These are phyloP conservation scores for Pomatostomus ruficeps DNA, from an alignment of 2,113 vertebrate species.

Conservation along the genomic window DNA sequence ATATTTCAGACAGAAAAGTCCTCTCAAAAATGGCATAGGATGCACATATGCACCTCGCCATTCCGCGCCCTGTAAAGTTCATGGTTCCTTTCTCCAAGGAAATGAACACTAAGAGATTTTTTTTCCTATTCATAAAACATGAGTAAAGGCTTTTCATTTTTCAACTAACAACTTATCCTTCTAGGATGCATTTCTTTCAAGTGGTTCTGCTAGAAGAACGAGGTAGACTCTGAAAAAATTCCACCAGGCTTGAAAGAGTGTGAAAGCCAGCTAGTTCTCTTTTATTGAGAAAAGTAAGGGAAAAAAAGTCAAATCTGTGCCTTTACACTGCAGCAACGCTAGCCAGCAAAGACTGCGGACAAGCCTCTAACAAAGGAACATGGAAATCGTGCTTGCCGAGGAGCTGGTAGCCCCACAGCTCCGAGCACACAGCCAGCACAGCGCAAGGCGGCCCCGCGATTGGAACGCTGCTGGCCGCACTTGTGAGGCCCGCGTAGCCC, in stretches of 20 bases:
- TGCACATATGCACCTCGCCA: fast-evolving
- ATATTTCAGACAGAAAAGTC: background rate
- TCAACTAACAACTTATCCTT: background rate
- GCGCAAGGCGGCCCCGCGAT: fast-evolving
- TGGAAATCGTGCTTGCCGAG: fast-evolving
- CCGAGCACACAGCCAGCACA: fast-evolving
- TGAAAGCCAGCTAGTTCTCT: background rate
- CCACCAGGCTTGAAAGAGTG: background rate
- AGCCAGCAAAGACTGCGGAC: background rate
- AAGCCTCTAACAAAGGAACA: background rate
- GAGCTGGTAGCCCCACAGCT: background rate
- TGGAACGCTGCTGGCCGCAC: fast-evolving
- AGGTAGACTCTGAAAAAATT: background rate
- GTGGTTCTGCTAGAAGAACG: background rate
- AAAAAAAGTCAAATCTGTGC: background rate
- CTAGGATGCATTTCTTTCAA: background rate
- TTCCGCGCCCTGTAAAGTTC: background rate
- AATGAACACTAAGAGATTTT: background rate
- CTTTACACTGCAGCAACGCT: background rate
- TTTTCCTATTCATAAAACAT: background rate
- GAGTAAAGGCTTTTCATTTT: background rate
- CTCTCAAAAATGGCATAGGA: background rate
- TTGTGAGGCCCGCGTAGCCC: fast-evolving
- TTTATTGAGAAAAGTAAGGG: too few species aligned
- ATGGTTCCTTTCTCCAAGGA: background rate